These are phyloP conservation scores for Morone chrysops DNA, from an alignment of 2,113 vertebrate genomes.

Conservation along the genomic window DNA sequence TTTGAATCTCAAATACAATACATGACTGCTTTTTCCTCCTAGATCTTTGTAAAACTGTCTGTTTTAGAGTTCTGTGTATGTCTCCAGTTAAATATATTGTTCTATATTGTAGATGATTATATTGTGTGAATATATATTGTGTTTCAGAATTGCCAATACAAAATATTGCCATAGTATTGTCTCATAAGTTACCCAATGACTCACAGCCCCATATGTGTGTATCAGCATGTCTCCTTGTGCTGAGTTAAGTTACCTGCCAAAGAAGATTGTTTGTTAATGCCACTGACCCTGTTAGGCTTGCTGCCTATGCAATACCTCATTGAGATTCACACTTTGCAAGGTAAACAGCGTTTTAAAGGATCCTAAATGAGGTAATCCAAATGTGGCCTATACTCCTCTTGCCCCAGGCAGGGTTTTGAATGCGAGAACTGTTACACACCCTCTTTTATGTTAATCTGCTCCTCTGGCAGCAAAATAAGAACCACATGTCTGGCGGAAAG, in stretches of 20 bases:
- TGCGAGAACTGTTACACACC: constrained; percentile 81
- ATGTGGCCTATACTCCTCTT: constrained; percentile 71
- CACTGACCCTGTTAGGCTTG: constrained; percentile 64
- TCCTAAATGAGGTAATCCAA: constrained; percentile 84
- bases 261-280: constrained; percentile 59
- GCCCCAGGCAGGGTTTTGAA: constrained; percentile 77
- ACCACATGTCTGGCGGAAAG: constrained; percentile 84
- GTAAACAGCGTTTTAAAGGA: constrained; percentile 84
- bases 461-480: constrained; percentile 83
- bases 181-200: neutral
- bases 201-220: neutral
- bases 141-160: neutral
- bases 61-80: neutral
- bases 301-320: constrained; percentile 71
- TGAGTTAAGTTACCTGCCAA: constrained; percentile 32
- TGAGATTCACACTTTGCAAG: constrained; percentile 83
- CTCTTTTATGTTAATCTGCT: constrained; percentile 87
- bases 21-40: neutral
- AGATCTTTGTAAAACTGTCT: neutral
- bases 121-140: neutral
- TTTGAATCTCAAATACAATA: neutral
- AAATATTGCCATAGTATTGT: constrained; percentile 10
- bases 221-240: neutral
- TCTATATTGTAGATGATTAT: neutral
- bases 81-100: neutral